Percentiles rank a stretch among this genome's conserved stretches.
These are phyloP conservation scores for Thaumatotibia leucotreta DNA, from an alignment of 1,140 invertebrate species.

Conservation along the genomic window DNA sequence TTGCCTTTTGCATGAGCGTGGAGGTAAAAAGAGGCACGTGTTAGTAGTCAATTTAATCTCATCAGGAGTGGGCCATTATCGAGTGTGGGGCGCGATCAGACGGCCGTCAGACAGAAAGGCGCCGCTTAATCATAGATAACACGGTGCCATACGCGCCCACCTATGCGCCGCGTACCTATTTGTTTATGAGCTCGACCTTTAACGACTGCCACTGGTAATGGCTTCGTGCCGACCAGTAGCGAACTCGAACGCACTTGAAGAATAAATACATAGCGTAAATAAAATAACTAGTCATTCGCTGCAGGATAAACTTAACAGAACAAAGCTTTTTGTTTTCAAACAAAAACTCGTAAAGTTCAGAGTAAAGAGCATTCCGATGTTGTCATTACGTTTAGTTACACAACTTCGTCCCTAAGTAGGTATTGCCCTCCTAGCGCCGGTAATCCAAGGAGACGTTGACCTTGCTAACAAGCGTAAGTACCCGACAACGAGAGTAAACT, in stretches of 20 bases:
- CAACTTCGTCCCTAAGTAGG: neutral
- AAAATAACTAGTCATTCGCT: neutral
- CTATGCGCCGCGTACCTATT: constrained; percentile 48
- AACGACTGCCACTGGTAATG: constrained; percentile 46
- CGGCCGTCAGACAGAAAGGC: constrained; percentile 59
- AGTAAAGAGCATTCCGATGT: neutral
- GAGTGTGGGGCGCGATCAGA: constrained; percentile 55
- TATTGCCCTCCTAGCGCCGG: neutral
- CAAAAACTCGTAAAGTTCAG: neutral
- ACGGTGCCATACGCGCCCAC: constrained; percentile 51
- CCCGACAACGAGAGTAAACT: neutral
- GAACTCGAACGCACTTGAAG: neutral
- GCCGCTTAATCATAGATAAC: constrained; percentile 70
- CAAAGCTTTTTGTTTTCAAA: neutral
- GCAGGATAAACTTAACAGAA: neutral
- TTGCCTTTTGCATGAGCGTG: neutral
- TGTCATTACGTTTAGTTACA: neutral
- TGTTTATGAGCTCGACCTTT: constrained; percentile 58
- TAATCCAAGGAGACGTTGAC: constrained; percentile 3
- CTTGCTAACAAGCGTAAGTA: constrained; percentile 5
- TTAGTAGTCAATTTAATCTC: constrained; percentile 49
- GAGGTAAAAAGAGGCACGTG: constrained; percentile 28
- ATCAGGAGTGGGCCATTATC: constrained; percentile 51
- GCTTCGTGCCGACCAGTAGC: constrained; percentile 28
- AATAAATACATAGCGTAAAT: neutral